Evolutionary conservation across 2,797 vertebrate species (phyloP).

Genomic region (Ctenosaura bakeri): DNA sequence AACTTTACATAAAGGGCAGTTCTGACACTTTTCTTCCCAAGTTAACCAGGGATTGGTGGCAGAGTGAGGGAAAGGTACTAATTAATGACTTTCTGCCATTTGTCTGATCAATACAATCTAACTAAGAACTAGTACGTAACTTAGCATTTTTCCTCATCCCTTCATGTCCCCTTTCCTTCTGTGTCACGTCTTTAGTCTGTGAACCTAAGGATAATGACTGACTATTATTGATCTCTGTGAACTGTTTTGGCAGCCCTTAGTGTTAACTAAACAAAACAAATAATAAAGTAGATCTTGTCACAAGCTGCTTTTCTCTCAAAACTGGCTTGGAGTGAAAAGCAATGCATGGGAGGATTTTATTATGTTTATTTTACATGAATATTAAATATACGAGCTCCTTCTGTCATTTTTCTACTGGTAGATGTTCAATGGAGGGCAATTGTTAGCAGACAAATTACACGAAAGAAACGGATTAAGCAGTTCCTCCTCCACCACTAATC

Average conservation of each 20-base stretch:
- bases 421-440: no score
- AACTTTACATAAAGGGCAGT: constrained; percentile 1
- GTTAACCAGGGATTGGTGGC: not conserved
- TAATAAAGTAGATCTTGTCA: not conserved
- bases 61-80: not conserved
- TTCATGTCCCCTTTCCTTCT: not conserved
- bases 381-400: no score
- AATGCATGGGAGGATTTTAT: not conserved
- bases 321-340: no score
- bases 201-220: not conserved
- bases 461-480: not conserved
- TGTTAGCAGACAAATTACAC: not conserved
- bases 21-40: not conserved
- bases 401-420: no score
- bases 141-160: not conserved
- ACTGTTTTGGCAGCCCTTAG: not conserved
- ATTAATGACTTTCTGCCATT: not conserved
- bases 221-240: not conserved
- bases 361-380: no score
- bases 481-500: not conserved
- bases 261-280: not conserved
- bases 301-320: not conserved
- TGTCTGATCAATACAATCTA: not conserved
- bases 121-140: not conserved
- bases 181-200: not conserved